These are phyloP conservation scores for Formica exsecta DNA, from an alignment of 1,140 invertebrate genomes.

Conservation along the genomic window DNA sequence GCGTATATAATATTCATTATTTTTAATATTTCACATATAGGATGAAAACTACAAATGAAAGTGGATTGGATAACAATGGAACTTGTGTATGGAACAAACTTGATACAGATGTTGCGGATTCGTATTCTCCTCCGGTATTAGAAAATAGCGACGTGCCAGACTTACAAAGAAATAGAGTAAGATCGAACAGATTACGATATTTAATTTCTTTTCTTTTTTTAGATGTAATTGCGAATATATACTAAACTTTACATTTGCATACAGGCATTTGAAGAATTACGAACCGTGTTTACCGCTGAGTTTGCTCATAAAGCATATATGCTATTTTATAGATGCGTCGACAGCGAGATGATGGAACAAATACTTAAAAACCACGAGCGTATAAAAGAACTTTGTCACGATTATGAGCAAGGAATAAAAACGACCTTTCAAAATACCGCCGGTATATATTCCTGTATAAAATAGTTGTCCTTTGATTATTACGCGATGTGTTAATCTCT, in stretches of 20 bases:
- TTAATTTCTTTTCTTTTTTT: not conserved
- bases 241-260: constrained; percentile 25
- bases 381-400: constrained; percentile 91
- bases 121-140: constrained; percentile 86
- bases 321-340: constrained; percentile 92
- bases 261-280: constrained; percentile 92
- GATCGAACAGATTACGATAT: not conserved
- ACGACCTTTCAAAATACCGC: constrained; percentile 69
- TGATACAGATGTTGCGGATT: constrained; percentile 83
- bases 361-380: constrained; percentile 92
- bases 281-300: constrained; percentile 93
- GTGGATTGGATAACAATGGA: constrained; percentile 47
- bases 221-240: not conserved
- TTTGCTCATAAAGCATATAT: constrained; percentile 94
- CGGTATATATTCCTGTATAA: constrained; percentile 69
- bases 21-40: constrained; percentile 44
- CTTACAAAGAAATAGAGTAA: constrained; percentile 79
- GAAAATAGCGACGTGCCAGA: constrained; percentile 78
- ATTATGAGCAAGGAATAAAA: constrained; percentile 87
- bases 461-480: constrained; percentile 9
- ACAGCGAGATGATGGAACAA: constrained; percentile 90
- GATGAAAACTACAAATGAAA: constrained; percentile 41
- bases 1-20: not conserved
- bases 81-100: constrained; percentile 58
- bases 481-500: not conserved